Percentiles rank a stretch among this genome's conserved stretches.
These are phyloP conservation scores for Crocallis elinguaria DNA, from an alignment of 2,888 invertebrate species.

Conservation along the genomic window DNA sequence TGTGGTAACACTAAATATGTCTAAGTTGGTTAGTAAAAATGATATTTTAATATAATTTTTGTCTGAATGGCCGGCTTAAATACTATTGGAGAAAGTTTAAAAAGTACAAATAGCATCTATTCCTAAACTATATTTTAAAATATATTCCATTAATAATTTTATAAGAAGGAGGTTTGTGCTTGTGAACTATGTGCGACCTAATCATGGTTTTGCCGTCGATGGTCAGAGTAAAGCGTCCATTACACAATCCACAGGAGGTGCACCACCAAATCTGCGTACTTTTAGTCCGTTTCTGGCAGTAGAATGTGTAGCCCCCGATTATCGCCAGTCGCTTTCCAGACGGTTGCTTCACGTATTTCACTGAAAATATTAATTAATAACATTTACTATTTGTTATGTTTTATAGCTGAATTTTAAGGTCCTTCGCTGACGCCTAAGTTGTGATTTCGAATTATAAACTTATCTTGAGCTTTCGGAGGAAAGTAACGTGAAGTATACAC, in stretches of 20 bases:
- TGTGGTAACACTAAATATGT: no score
- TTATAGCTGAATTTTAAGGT: no score
- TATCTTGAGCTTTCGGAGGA: no score
- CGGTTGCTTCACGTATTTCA: conserved; percentile 36
- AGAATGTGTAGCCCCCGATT: conserved; percentile 44
- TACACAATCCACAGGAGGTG: conserved; percentile 24
- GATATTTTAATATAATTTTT: no score
- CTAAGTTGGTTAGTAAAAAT: no score
- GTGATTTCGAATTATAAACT: no score
- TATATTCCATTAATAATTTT: conserved; percentile 32
- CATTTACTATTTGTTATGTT: background rate
- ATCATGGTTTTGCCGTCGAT: background rate
- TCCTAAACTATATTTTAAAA: conserved; percentile 15
- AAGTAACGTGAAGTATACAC: no score
- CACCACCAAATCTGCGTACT: conserved; percentile 44
- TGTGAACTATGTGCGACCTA: conserved; percentile 22
- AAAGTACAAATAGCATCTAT: no score
- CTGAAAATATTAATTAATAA: conserved; percentile 20
- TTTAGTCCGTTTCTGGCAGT: conserved; percentile 26
- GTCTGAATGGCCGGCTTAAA: no score
- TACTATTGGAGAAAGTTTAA: no score
- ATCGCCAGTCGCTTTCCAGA: conserved; percentile 42
- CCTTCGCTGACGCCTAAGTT: no score
- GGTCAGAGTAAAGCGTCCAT: conserved; percentile 25
- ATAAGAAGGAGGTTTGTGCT: conserved; percentile 30